Evolutionary conservation across 2,888 invertebrate genomes (phyloP).

Genomic region (Celastrina argiolus): DNA sequence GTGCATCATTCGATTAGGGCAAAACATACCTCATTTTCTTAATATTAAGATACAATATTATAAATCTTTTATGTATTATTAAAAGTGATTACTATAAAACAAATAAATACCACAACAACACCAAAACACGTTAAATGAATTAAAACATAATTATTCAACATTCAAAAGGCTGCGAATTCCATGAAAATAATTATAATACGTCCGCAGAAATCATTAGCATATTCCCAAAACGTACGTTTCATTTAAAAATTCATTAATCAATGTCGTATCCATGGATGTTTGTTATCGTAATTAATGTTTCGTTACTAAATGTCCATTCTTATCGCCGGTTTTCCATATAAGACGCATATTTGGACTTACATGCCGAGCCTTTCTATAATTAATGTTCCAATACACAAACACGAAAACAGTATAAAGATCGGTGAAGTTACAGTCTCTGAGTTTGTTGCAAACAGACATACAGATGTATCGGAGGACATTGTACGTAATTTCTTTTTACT

Average conservation of each 20-base stretch:
- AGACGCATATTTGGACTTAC: slow-evolving; percentile 20
- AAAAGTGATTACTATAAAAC: too few relatives aligned
- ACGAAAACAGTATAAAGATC: too few relatives aligned
- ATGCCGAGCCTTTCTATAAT: too few relatives aligned
- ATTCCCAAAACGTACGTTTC: slow-evolving; percentile 11
- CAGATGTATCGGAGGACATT: too few relatives aligned
- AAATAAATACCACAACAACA: neutral
- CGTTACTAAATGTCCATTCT: slow-evolving; percentile 22
- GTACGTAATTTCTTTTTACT: too few relatives aligned
- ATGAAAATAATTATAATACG: neutral
- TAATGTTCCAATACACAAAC: too few relatives aligned
- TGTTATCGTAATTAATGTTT: slow-evolving; percentile 22
- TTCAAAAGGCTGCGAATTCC: neutral
- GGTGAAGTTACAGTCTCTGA: too few relatives aligned
- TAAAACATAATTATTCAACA: slow-evolving; percentile 1
- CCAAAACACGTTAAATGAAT: neutral
- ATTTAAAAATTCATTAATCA: slow-evolving; percentile 18
- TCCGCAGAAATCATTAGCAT: slow-evolving; percentile 5
- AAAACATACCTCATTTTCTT: too few relatives aligned
- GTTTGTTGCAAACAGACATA: too few relatives aligned
- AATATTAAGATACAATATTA: too few relatives aligned
- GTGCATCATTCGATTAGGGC: too few relatives aligned
- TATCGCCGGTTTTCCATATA: slow-evolving; percentile 29
- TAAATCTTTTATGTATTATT: too few relatives aligned
- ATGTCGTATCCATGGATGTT: slow-evolving; percentile 13